Percentiles rank a stretch among this genome's conserved stretches.
Conservation (phyloP, 2,797 vertebrate species). For the Anniella stebbinsi region DNA sequence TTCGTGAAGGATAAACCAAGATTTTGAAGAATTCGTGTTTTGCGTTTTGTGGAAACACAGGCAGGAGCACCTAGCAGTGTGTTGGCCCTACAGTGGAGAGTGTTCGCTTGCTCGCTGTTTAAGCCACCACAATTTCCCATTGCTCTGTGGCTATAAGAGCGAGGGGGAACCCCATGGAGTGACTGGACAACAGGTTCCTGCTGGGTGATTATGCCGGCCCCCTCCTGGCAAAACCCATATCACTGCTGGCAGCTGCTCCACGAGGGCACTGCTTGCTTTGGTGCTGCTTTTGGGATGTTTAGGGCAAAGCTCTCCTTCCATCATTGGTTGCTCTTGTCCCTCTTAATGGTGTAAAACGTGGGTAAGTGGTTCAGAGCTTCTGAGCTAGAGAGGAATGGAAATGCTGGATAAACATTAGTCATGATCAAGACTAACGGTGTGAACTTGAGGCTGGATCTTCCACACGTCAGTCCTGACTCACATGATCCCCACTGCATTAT, state of each 20-base stretch:
- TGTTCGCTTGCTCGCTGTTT: background rate
- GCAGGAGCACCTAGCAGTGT: too few species aligned
- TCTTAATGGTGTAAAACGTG: background rate
- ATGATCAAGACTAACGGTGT: background rate
- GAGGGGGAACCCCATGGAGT: background rate
- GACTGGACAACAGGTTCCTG: background rate
- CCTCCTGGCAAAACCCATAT: background rate
- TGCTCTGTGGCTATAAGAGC: background rate
- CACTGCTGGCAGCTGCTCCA: background rate
- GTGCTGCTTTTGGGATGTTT: background rate
- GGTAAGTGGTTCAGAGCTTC: background rate
- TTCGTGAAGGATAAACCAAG: too few species aligned
- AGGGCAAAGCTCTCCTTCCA: background rate
- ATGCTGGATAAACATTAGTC: background rate
- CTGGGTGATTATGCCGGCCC: too few species aligned
- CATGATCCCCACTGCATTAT: background rate
- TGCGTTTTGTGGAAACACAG: too few species aligned
- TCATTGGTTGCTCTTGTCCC: background rate
- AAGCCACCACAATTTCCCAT: background rate
- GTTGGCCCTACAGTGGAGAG: background rate
- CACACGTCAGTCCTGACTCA: background rate
- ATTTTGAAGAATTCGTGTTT: too few species aligned
- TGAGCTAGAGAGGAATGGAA: background rate
- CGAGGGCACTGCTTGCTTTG: background rate
- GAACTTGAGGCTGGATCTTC: background rate